A percentile compares a stretch with the other conserved stretches of the same genome.
Conservation (phyloP, 2,113 vertebrate genomes). For the Pterocles gutturalis region DNA sequence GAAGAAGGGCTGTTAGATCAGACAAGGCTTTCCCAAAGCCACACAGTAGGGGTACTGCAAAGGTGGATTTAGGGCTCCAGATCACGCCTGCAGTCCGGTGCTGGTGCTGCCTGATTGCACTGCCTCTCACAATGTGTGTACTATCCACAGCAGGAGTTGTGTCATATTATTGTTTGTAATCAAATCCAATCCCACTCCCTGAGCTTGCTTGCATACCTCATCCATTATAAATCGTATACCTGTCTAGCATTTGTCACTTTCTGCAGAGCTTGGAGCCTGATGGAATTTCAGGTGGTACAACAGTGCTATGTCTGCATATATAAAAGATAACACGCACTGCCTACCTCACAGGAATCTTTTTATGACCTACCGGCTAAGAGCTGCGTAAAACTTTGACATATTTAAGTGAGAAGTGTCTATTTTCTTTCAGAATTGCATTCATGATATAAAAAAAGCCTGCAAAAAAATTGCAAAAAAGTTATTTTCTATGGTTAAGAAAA, state of each 20-base stretch:
- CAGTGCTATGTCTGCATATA: constrained; percentile 22
- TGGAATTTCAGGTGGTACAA: constrained; percentile 64
- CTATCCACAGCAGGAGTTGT: constrained; percentile 17
- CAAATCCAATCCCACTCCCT: constrained; percentile 39
- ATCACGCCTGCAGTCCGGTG: not conserved
- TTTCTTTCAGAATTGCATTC: not conserved
- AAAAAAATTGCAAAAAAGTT: not conserved
- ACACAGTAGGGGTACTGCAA: not conserved
- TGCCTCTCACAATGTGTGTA: not conserved
- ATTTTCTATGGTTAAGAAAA: not conserved
- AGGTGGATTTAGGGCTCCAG: not conserved
- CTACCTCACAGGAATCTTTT: constrained; percentile 23
- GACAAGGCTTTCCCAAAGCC: not conserved
- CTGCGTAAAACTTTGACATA: not conserved
- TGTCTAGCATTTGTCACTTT: constrained; percentile 64
- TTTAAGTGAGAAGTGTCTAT: not conserved
- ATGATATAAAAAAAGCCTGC: not conserved
- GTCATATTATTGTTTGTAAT: constrained; percentile 54
- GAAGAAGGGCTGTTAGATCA: not conserved
- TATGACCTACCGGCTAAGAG: constrained; percentile 10
- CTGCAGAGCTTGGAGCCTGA: constrained; percentile 46
- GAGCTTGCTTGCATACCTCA: constrained; percentile 52
- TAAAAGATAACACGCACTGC: constrained; percentile 56
- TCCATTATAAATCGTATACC: constrained; percentile 56
- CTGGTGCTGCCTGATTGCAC: not conserved